A percentile compares a stretch with the other conserved stretches of the same genome.
These are phyloP conservation scores for Gobionotothen gibberifrons DNA, from an alignment of 2,797 vertebrate genomes.

Conservation along the genomic window DNA sequence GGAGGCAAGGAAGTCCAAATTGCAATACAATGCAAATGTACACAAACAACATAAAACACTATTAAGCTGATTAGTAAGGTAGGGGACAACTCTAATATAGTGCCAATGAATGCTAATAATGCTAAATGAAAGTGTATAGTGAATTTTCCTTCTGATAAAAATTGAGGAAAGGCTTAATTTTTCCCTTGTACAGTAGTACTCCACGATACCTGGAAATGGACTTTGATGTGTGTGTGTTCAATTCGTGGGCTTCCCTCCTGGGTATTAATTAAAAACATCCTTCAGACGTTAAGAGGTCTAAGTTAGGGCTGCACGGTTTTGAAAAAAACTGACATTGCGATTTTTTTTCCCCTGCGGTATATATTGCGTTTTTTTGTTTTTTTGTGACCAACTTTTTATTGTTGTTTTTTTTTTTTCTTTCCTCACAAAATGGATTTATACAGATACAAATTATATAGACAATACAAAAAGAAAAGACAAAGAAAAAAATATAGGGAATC, in stretches of 20 bases:
- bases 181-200: neutral
- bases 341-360: too few species aligned
- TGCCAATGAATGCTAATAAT: neutral
- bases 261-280: neutral
- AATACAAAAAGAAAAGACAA: too few species aligned
- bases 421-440: too few species aligned
- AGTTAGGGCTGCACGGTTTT: too few species aligned
- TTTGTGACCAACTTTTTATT: too few species aligned
- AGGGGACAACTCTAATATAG: neutral
- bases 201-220: neutral
- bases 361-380: too few species aligned
- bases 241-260: neutral
- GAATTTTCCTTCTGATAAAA: neutral
- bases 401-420: too few species aligned
- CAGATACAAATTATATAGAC: too few species aligned
- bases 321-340: too few species aligned
- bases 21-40: neutral
- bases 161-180: neutral
- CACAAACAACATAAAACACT: slow-evolving; percentile 8
- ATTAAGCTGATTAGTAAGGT: neutral
- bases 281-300: neutral
- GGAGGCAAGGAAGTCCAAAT: neutral
- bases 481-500: too few species aligned
- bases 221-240: slow-evolving; percentile 7
- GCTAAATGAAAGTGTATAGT: neutral